phyloP scores from a whole-genome alignment of 1,140 invertebrate species.

The Drosophila melanica region DNA sequence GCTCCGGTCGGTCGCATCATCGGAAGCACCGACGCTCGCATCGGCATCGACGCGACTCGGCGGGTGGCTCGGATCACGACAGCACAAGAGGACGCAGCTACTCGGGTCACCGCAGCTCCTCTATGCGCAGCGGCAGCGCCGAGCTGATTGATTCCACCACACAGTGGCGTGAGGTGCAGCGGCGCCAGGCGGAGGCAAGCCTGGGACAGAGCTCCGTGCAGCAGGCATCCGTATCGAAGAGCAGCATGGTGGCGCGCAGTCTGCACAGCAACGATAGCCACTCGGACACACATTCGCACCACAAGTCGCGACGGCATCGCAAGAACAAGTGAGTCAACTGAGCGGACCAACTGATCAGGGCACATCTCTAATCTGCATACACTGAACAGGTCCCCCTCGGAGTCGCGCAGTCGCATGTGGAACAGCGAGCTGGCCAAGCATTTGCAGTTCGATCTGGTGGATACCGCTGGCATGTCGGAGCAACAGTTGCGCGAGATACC shows the following conservation, averaged over 20 bases:
- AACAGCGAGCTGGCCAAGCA: slow-evolving; percentile 91
- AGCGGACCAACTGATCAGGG: neutral
- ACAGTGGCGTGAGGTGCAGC: slow-evolving; percentile 94
- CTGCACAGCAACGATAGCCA: slow-evolving; percentile 85
- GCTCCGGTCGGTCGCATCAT: slow-evolving; percentile 86
- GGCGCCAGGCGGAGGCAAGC: slow-evolving; percentile 87
- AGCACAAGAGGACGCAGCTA: slow-evolving; percentile 84
- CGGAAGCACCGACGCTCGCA: slow-evolving; percentile 89
- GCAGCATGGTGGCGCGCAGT: slow-evolving; percentile 84
- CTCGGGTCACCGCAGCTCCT: slow-evolving; percentile 83
- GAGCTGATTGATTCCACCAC: slow-evolving; percentile 94
- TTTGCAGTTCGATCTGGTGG: slow-evolving; percentile 94
- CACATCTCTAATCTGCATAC: too few species aligned
- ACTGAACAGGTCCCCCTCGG: slow-evolving; percentile 86
- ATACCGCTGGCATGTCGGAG: slow-evolving; percentile 94
- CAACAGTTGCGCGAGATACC: slow-evolving; percentile 95
- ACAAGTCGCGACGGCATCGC: slow-evolving; percentile 86
- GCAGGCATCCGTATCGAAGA: slow-evolving; percentile 88
- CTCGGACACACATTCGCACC: slow-evolving; percentile 84
- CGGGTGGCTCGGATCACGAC: slow-evolving; percentile 86
- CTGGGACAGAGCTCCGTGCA: slow-evolving; percentile 86
- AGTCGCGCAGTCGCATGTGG: slow-evolving; percentile 86
- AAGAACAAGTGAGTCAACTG: slow-evolving; percentile 86
- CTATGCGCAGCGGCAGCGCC: slow-evolving; percentile 83
- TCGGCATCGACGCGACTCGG: slow-evolving; percentile 85